Evolutionary conservation across 2,888 invertebrate genomes (phyloP).

Genomic region (Cantharis flavilabris): DNA sequence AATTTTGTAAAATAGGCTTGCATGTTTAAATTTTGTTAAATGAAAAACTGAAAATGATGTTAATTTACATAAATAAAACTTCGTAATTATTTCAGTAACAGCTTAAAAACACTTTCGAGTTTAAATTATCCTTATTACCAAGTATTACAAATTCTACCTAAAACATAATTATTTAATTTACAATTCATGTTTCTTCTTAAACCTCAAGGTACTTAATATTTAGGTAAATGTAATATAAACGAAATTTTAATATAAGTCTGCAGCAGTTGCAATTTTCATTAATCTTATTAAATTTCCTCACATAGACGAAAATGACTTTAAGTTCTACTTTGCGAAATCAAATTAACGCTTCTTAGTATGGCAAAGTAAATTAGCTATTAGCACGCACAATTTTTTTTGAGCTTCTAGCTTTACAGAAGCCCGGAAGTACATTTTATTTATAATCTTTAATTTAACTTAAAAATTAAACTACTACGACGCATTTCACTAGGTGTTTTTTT

Average conservation of each 20-base stretch:
- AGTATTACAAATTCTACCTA: neutral
- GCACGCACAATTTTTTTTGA: neutral
- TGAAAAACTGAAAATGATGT: neutral
- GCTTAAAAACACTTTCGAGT: neutral
- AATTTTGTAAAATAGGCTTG: too few species aligned
- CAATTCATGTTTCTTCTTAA: neutral
- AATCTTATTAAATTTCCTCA: constrained; percentile 1
- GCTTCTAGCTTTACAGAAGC: neutral
- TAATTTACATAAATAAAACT: neutral
- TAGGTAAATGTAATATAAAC: neutral
- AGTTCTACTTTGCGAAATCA: neutral
- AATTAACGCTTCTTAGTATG: constrained; percentile 1
- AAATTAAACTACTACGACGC: neutral
- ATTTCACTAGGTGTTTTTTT: neutral
- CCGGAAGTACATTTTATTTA: neutral
- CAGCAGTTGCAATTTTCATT: neutral
- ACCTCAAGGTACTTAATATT: neutral
- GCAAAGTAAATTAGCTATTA: neutral
- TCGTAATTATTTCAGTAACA: neutral
- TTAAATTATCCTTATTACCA: neutral
- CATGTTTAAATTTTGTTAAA: neutral
- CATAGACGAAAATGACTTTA: neutral
- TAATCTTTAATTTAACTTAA: neutral
- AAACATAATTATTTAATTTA: neutral
- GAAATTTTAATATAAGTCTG: neutral